Base-by-base conservation (phyloP, 2,797 vertebrate species). In the Anguilla pacifica region DNA sequence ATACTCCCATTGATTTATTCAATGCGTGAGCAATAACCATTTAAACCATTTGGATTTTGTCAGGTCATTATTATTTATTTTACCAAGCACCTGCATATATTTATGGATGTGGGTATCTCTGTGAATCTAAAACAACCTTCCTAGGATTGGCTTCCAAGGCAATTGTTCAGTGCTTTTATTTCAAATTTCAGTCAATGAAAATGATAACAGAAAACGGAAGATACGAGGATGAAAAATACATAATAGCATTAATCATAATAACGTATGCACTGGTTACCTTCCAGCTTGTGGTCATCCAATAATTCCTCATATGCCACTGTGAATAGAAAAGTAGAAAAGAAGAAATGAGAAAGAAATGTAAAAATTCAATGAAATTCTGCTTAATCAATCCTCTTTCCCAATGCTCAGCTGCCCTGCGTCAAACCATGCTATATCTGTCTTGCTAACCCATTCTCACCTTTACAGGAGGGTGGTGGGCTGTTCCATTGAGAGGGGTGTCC, bases 401-500 rank as follows among this genome's bases (percentile, higher is more conserved):
- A 82, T 7, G 46, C 25, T 82, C 79, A 51, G 79, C 25, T 10
- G 15, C 79, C 10, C 46, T 51, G 46, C 28, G 77, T 82, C 51
- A 49, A 82, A 51, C 46, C 22, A 77, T 77, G 6, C n/a, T 70
- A 79, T 25, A 3, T 22, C 19, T 28, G 6, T 84, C 70, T 79
- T 19, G 35, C 35, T 43, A 46, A 79, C 35, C 39, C 35, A 7
- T 43, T 84, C 84, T 86, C 89, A 98, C 98, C 97, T 97, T 98
- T 98, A 94, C 98, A 98, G 89, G 98, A 97, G 0, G 98, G 97
- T 0, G 97, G 97, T 19, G 97, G 97, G 93, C 96, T 98, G 94
- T 97, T 98, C 98, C 98, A 98, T 91, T 97, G 97, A 51, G 97
- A 98, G 0, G 98, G 97, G 91, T 98, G 97, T 25, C 97, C 98